Conservation (phyloP, 2,797 vertebrate species). For the Gambusia yucatana region DNA sequence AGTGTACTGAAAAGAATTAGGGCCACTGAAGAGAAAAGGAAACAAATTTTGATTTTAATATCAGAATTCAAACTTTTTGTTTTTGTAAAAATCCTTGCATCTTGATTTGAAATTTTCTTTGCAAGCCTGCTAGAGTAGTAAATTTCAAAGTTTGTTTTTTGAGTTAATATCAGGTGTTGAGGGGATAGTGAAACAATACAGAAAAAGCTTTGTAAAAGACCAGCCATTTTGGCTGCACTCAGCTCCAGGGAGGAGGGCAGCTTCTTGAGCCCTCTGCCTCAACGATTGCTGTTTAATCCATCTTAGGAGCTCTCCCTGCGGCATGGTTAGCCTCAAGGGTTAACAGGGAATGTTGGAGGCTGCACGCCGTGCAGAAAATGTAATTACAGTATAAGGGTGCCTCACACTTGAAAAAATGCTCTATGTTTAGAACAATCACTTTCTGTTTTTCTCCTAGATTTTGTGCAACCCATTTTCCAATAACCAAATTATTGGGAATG, state of each 20-base stretch:
- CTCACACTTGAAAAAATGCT: slow-evolving; percentile 30
- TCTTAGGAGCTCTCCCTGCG: slow-evolving; percentile 47
- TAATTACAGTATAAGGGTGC: slow-evolving; percentile 15
- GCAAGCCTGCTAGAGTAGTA: slow-evolving; percentile 15
- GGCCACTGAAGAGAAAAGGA: no score
- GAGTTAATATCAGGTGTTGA: slow-evolving; percentile 33
- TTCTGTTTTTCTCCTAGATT: slow-evolving; percentile 6
- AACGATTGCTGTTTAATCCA: slow-evolving; percentile 75
- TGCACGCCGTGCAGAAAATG: slow-evolving; percentile 17
- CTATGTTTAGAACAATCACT: slow-evolving; percentile 5
- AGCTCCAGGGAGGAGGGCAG: slow-evolving; percentile 46
- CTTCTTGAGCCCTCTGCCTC: slow-evolving; percentile 58
- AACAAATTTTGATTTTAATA: no score
- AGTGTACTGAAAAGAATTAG: no score
- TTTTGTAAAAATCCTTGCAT: background rate
- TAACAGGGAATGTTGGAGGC: slow-evolving; percentile 31
- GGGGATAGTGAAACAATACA: background rate
- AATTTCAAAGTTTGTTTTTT: slow-evolving; percentile 21
- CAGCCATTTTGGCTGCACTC: slow-evolving; percentile 34
- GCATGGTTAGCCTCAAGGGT: slow-evolving; percentile 47
- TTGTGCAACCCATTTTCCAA: slow-evolving; percentile 17
- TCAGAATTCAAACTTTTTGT: no score
- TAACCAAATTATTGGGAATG: slow-evolving; percentile 16
- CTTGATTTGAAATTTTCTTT: slow-evolving; percentile 18
- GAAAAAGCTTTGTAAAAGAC: slow-evolving; percentile 40